phyloP scores from a whole-genome alignment of 2,888 invertebrate genomes.

The Drosophila maculinotata region DNA sequence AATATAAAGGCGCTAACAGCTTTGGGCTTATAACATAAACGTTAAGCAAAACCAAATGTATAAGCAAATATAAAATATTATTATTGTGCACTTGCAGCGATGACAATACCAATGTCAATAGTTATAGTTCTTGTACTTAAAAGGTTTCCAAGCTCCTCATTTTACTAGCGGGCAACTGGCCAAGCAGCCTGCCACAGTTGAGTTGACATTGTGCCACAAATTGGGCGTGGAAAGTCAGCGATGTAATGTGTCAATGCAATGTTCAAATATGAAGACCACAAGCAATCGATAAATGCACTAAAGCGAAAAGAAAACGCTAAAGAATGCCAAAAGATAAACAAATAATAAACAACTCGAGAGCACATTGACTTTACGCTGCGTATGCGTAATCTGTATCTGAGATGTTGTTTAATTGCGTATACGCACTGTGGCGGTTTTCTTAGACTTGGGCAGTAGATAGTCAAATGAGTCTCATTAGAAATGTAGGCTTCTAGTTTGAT shows the following conservation, averaged over 20 bases:
- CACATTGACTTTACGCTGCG: constrained; percentile 41
- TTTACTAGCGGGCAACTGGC: constrained; percentile 1
- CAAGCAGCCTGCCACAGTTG: constrained; percentile 10
- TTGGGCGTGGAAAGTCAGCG: constrained; percentile 43
- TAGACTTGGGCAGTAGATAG: background rate
- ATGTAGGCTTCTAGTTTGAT: no score
- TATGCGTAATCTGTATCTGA: constrained; percentile 32
- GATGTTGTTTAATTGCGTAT: constrained; percentile 18
- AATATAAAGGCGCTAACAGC: constrained; percentile 70
- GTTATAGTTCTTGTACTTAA: constrained; percentile 64
- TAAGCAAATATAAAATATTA: constrained; percentile 37
- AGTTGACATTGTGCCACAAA: constrained; percentile 61
- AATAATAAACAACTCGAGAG: constrained; percentile 3
- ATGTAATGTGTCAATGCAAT: constrained; percentile 71
- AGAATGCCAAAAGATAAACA: background rate
- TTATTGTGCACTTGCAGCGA: constrained; percentile 16
- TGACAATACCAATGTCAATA: constrained; percentile 76
- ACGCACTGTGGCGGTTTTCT: constrained; percentile 18
- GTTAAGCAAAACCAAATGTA: constrained; percentile 9
- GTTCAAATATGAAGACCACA: constrained; percentile 40
- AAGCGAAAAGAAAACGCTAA: background rate
- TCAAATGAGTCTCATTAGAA: no score
- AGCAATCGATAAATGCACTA: constrained; percentile 50
- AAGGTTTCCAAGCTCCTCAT: constrained; percentile 67
- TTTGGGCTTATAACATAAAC: constrained; percentile 66